Evolutionary conservation across 1,140 invertebrate species (phyloP).

Genomic region (Hyposmocoma kahamanoa): DNA sequence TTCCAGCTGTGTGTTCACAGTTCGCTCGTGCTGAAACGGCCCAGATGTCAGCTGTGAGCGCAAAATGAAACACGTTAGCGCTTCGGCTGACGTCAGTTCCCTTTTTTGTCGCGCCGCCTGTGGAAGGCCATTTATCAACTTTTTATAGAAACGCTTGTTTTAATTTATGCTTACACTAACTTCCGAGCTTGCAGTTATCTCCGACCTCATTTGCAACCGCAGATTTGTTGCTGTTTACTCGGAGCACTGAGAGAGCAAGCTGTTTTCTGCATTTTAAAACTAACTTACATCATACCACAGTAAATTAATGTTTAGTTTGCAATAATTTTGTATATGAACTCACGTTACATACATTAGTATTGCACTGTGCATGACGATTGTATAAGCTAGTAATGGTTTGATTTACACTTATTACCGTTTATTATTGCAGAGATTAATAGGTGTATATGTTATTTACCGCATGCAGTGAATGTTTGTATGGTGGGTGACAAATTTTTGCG

Average conservation of each 20-base stretch:
- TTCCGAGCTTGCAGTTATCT: constrained; percentile 54
- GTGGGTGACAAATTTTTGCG: constrained; percentile 15
- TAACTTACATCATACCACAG: constrained; percentile 9
- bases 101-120: constrained; percentile 64
- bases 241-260: constrained; percentile 17
- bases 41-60: constrained; percentile 58
- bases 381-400: too few species aligned
- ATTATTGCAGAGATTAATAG: too few species aligned
- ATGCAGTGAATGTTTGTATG: constrained; percentile 7
- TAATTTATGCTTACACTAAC: constrained; percentile 70
- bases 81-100: constrained; percentile 54
- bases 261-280: constrained; percentile 24
- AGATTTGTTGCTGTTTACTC: constrained; percentile 48
- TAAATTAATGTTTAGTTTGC: constrained; percentile 22
- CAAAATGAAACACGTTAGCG: constrained; percentile 70
- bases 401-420: too few species aligned
- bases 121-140: constrained; percentile 69
- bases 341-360: too few species aligned
- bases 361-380: too few species aligned
- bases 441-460: too few species aligned
- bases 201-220: constrained; percentile 52
- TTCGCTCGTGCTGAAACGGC: constrained; percentile 37
- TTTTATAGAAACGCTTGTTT: constrained; percentile 69
- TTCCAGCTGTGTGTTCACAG: not conserved
- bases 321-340: too few species aligned